Conservation (phyloP, 2,113 vertebrate genomes). For the Pseudonaja textilis region DNA sequence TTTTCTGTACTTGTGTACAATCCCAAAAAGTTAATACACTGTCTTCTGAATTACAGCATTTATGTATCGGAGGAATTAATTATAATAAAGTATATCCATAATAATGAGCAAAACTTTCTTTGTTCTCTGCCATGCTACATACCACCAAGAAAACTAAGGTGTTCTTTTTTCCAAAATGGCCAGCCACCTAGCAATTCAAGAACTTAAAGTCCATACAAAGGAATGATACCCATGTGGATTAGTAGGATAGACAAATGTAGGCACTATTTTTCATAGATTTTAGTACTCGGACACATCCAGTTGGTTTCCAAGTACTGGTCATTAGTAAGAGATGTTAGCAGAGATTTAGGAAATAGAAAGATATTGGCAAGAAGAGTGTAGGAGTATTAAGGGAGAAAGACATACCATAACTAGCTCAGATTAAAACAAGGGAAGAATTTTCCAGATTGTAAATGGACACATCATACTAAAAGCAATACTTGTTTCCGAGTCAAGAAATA, state of each 20-base stretch:
- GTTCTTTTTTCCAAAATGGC: background rate
- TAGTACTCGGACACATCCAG: background rate
- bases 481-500: background rate
- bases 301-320: background rate
- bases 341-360: background rate
- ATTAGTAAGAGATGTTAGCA: background rate
- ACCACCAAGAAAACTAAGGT: background rate
- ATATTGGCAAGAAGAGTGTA: background rate
- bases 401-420: background rate
- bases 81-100: background rate
- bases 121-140: background rate
- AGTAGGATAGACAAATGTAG: background rate
- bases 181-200: background rate
- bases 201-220: background rate
- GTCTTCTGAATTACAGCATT: background rate
- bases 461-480: background rate
- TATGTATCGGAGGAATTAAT: background rate
- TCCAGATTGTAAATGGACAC: background rate
- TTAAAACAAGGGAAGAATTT: background rate
- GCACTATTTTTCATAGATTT: background rate
- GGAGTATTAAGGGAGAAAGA: too few species aligned
- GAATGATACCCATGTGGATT: background rate
- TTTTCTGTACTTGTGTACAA: background rate
- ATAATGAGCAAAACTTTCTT: background rate
- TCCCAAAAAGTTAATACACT: background rate